Evolutionary conservation across 1,140 invertebrate species (phyloP).

Genomic region (Zophobas atratus): DNA sequence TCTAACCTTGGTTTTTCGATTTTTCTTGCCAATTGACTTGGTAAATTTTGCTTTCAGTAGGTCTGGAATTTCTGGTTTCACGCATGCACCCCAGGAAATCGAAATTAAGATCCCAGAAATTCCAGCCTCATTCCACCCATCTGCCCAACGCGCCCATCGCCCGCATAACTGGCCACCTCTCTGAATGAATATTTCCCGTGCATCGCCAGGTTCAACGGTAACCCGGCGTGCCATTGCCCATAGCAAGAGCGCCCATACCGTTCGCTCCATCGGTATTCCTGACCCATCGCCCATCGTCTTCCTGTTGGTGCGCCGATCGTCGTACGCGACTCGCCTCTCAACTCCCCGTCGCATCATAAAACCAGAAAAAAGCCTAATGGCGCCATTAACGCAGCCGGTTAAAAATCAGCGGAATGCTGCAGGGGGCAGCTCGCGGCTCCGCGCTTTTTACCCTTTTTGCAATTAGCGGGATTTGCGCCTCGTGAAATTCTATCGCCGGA

Average conservation of each 20-base stretch:
- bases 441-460: not conserved
- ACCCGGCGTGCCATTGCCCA: not conserved
- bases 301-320: not conserved
- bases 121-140: no score
- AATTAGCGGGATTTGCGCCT: not conserved
- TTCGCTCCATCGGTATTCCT: slow-evolving; percentile 7
- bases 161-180: no score
- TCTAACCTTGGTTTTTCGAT: no score
- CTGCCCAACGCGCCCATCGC: no score
- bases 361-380: no score
- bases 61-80: no score
- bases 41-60: no score
- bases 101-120: no score
- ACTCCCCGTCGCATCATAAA: no score
- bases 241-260: not conserved
- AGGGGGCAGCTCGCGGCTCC: not conserved
- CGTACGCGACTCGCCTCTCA: slow-evolving; percentile 3
- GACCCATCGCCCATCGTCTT: slow-evolving; percentile 1
- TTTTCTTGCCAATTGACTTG: no score
- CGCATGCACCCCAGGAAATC: no score
- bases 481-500: not conserved
- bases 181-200: no score
- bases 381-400: not conserved
- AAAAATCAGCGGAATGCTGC: not conserved
- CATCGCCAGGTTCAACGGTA: not conserved